Evolutionary conservation across 2,888 invertebrate species (phyloP).

Genomic region (Leucophenga montana): DNA sequence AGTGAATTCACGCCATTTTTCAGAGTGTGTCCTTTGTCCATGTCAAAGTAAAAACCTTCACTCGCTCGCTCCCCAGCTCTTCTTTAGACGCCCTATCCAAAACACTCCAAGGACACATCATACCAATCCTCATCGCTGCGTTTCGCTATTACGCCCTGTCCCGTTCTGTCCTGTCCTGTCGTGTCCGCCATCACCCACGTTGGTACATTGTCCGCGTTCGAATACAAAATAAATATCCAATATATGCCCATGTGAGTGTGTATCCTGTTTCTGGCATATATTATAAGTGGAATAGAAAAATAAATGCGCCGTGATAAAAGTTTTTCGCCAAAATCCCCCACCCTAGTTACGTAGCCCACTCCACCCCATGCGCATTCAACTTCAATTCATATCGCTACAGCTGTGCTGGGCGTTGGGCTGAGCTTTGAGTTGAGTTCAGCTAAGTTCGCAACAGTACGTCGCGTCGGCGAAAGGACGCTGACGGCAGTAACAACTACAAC

Average conservation of each 20-base stretch:
- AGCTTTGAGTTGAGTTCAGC: not conserved
- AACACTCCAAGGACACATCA: slow-evolving; percentile 27
- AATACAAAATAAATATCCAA: slow-evolving; percentile 69
- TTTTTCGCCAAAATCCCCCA: slow-evolving; percentile 42
- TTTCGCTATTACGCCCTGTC: slow-evolving; percentile 8
- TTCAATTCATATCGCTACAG: slow-evolving; percentile 42
- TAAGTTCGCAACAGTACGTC: slow-evolving; percentile 51
- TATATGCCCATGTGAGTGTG: slow-evolving; percentile 62
- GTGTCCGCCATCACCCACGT: slow-evolving; percentile 49
- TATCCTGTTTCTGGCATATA: slow-evolving; percentile 71
- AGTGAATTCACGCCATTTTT: slow-evolving; percentile 65
- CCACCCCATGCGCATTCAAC: slow-evolving; percentile 33
- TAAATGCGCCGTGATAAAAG: slow-evolving; percentile 68
- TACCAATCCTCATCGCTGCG: not conserved
- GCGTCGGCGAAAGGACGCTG: slow-evolving; percentile 46
- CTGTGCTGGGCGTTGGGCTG: too few species aligned
- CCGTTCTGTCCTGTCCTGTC: slow-evolving; percentile 23
- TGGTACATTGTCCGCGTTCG: slow-evolving; percentile 46
- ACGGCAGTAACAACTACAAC: slow-evolving; percentile 35
- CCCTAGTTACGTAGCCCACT: slow-evolving; percentile 50
- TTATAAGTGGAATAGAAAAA: slow-evolving; percentile 70
- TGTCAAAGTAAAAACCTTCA: slow-evolving; percentile 41
- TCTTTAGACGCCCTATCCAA: slow-evolving; percentile 13
- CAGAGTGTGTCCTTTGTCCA: slow-evolving; percentile 63
- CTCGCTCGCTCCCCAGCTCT: slow-evolving; percentile 27